Evolutionary conservation across 2,888 invertebrate species (phyloP).

Genomic region (Sericinus montela): DNA sequence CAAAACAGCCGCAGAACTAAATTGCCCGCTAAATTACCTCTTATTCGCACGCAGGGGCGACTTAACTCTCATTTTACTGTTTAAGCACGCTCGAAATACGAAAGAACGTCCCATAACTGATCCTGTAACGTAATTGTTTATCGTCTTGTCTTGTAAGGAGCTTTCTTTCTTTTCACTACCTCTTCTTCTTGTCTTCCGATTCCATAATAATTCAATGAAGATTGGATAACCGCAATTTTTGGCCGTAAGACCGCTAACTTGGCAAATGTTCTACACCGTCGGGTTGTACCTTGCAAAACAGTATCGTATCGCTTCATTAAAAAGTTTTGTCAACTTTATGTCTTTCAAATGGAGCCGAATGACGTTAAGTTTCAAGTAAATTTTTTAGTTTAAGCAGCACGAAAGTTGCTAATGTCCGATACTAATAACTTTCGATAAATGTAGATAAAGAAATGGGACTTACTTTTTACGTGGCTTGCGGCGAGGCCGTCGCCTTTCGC

Average conservation of each 20-base stretch:
- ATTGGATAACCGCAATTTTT: too few relatives aligned
- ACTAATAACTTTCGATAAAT: background rate
- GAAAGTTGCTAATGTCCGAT: too few relatives aligned
- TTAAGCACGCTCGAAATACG: background rate
- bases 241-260: background rate
- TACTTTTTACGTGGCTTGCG: conserved; percentile 55
- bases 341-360: too few relatives aligned
- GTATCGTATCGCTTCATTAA: background rate
- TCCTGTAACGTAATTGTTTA: background rate
- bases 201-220: too few relatives aligned
- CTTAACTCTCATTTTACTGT: background rate
- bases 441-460: conserved; percentile 24
- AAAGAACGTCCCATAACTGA: background rate
- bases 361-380: too few relatives aligned
- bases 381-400: too few relatives aligned
- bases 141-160: too few relatives aligned
- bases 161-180: too few relatives aligned
- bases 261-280: background rate
- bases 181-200: too few relatives aligned
- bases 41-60: conserved; percentile 28
- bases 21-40: conserved; percentile 47
- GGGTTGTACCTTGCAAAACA: background rate
- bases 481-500: conserved; percentile 57
- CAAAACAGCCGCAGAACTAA: conserved; percentile 65
- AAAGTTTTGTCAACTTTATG: too few relatives aligned